Base-by-base conservation (phyloP, 23 tunicate genomes). In the Halocynthia aurantium region DNA sequence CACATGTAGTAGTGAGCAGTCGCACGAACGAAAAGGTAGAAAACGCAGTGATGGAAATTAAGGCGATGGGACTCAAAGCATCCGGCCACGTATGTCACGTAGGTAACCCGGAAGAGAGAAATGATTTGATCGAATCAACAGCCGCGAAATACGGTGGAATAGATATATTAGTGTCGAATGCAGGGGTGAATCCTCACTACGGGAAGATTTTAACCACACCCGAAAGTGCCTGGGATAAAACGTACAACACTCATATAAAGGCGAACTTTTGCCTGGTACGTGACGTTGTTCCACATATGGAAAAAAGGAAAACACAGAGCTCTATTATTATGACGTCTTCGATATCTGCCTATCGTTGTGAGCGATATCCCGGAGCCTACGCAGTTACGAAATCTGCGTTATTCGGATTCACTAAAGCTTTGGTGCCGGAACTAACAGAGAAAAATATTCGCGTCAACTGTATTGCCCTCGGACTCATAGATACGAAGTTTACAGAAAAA, bases 1-100 rank as follows among this genome's bases (percentile, higher is more conserved):
- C 82, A 7, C 19, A 64, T 60, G 82, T 78, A 20, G 82, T 78
- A 50, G 82, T 78, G 1, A 78, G 82, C 72, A 78, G 82, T 52
- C 49, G 82, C 8, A 78, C 22, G 50, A 72, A 78, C 31, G 55
- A 66, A 53, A 80, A 80, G 51, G 66, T 80, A 7, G 83, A 80
- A 31, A 19, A 69, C 51, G 76, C 76, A 51, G 83, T 80, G 54
- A 60, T 8, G n/a, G 55, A 55, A 21, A 50, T 80, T 9, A 55
- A 68, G 53, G 22, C 11, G 6, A 62, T 19, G 15, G 72, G 73
- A 17, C 56, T 64, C n/a, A 62, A 78, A 31, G 44, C 44, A 4
- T 31, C 44, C 4, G 44, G 44, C 44, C 44, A 31, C 44, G 57
- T 17, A 51, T 49, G 76, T 11, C 57, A 72, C 17, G 57, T 72